Conservation (phyloP, 2,888 invertebrate species). For the Blomia tropicalis region DNA sequence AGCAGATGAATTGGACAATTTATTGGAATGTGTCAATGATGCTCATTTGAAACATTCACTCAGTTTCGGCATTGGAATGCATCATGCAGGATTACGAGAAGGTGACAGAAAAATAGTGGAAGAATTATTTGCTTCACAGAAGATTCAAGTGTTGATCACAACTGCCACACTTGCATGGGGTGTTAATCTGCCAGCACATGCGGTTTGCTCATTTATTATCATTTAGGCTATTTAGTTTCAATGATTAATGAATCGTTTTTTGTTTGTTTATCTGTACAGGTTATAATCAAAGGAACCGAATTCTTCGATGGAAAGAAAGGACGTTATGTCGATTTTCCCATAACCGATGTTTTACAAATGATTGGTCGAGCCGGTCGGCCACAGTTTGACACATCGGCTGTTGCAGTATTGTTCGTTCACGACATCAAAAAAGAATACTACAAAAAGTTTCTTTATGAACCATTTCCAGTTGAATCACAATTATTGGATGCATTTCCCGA, state of each 20-base stretch:
- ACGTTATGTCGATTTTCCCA: slow-evolving; percentile 97
- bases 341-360: slow-evolving; percentile 98
- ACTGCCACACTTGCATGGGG: slow-evolving; percentile 62
- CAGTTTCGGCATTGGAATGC: slow-evolving; percentile 92
- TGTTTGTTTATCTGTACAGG: slow-evolving; percentile 35
- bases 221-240: neutral
- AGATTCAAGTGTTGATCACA: slow-evolving; percentile 58
- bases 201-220: slow-evolving; percentile 35
- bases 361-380: slow-evolving; percentile 97
- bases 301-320: slow-evolving; percentile 92
- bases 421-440: slow-evolving; percentile 97
- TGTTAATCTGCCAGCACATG: slow-evolving; percentile 93
- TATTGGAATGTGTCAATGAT: slow-evolving; percentile 47
- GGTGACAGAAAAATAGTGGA: slow-evolving; percentile 77
- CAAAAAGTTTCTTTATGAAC: slow-evolving; percentile 95
- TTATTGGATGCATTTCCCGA: slow-evolving; percentile 76
- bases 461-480: slow-evolving; percentile 96
- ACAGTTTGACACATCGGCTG: slow-evolving; percentile 77
- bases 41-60: slow-evolving; percentile 69
- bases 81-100: slow-evolving; percentile 93
- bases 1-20: slow-evolving; percentile 55
- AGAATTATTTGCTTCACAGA: slow-evolving; percentile 79
- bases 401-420: slow-evolving; percentile 54
- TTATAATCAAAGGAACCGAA: slow-evolving; percentile 97
- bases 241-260: slow-evolving; percentile 6